These are phyloP conservation scores for Pissodes strobi DNA, from an alignment of 1,140 invertebrate genomes.

Conservation along the genomic window DNA sequence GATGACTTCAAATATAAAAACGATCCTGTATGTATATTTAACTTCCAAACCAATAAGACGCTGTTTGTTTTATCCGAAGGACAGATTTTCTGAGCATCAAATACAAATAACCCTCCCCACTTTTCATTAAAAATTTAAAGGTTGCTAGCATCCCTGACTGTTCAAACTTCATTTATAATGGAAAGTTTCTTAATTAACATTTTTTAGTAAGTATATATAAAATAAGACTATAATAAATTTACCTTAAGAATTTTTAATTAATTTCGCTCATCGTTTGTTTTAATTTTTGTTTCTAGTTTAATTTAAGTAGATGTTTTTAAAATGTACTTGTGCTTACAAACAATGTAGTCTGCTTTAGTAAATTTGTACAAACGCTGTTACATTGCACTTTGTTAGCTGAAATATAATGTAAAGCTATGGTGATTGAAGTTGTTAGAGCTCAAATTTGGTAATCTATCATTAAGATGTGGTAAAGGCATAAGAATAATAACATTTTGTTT, in stretches of 20 bases:
- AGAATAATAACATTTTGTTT: too few relatives aligned
- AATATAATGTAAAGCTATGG: too few relatives aligned
- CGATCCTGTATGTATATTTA: background rate
- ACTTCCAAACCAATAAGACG: background rate
- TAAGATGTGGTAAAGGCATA: too few relatives aligned
- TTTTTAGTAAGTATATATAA: background rate
- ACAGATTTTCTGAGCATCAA: background rate
- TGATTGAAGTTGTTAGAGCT: too few relatives aligned
- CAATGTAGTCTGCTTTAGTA: too few relatives aligned
- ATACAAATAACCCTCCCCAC: background rate
- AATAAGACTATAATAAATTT: background rate
- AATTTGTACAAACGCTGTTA: too few relatives aligned
- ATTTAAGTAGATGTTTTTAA: too few relatives aligned
- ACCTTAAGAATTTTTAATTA: constrained; percentile 1
- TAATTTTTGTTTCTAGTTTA: too few relatives aligned
- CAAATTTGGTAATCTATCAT: too few relatives aligned
- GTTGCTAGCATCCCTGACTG: background rate
- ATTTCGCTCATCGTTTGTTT: background rate
- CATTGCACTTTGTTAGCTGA: too few relatives aligned
- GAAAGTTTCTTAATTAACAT: constrained; percentile 2
- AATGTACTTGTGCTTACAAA: too few relatives aligned
- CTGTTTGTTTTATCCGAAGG: too few relatives aligned
- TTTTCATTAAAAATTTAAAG: constrained; percentile 3
- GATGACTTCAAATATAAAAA: background rate
- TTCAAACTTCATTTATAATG: constrained; percentile 4